These are phyloP conservation scores for Gopherus evgoodei DNA, from an alignment of 2,113 vertebrate genomes.

Conservation along the genomic window DNA sequence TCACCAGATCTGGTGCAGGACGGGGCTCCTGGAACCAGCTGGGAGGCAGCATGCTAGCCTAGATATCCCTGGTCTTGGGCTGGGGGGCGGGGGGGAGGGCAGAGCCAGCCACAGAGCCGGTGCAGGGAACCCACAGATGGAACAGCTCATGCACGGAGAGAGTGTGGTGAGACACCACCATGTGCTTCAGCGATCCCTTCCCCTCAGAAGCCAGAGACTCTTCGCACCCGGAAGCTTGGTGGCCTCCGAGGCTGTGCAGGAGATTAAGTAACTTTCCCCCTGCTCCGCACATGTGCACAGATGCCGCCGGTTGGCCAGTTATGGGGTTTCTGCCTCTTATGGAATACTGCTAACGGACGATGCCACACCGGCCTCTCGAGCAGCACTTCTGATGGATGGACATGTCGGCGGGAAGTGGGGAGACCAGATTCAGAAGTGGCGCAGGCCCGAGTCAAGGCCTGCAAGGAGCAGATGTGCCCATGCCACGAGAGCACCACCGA, in stretches of 20 bases:
- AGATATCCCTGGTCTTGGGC: neutral
- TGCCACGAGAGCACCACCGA: neutral
- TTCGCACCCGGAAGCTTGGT: slow-evolving; percentile 50
- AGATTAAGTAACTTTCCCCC: slow-evolving; percentile 66
- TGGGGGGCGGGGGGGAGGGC: accelerated
- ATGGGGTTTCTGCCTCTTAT: slow-evolving; percentile 48
- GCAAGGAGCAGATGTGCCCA: neutral
- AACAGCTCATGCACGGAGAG: neutral
- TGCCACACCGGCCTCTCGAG: neutral
- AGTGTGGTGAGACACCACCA: too few species aligned
- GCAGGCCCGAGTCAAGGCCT: neutral
- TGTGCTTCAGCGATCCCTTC: neutral
- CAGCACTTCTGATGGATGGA: accelerated
- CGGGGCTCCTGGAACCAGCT: accelerated
- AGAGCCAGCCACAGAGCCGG: neutral
- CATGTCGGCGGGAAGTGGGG: neutral
- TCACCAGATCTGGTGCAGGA: neutral
- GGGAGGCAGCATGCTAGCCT: neutral
- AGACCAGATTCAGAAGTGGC: neutral
- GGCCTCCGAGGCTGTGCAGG: neutral
- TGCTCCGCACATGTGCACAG: slow-evolving; percentile 32
- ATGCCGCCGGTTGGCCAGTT: slow-evolving; percentile 19
- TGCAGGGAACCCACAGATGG: neutral
- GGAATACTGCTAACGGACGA: slow-evolving; percentile 51
- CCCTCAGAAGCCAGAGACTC: slow-evolving; percentile 3